phyloP scores from a whole-genome alignment of 2,113 vertebrate species.

The Vicugna pacos region DNA sequence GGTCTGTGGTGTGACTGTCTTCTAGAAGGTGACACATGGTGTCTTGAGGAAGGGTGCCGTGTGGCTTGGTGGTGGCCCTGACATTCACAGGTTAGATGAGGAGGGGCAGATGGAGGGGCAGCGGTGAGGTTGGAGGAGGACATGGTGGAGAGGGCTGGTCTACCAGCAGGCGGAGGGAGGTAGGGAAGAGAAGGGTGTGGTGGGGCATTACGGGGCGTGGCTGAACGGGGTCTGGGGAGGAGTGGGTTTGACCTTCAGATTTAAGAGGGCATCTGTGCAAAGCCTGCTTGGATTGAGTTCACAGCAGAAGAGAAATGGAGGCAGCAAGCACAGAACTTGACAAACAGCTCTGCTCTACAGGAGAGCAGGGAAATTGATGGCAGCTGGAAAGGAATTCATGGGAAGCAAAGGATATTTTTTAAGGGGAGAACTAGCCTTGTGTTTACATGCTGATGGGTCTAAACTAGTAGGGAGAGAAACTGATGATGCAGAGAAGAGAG shows the following conservation, averaged over 20 bases:
- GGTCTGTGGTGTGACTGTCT: background rate
- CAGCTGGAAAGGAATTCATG: background rate
- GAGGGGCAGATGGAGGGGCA: too few species aligned
- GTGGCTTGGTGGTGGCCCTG: background rate
- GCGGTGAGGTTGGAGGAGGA: background rate
- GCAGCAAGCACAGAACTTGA: fast-evolving
- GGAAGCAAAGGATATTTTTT: background rate
- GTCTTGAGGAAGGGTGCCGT: background rate
- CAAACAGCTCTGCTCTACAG: background rate
- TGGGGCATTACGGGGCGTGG: too few species aligned
- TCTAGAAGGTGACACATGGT: background rate
- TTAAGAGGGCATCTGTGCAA: background rate
- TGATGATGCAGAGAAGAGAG: background rate
- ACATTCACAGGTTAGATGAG: background rate
- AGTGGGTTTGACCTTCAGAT: background rate
- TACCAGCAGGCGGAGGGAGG: fast-evolving
- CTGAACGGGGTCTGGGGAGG: background rate
- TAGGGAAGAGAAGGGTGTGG: background rate
- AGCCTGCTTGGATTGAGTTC: background rate
- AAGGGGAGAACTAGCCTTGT: background rate
- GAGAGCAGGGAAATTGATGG: background rate
- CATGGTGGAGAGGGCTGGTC: fast-evolving
- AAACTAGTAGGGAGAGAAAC: background rate
- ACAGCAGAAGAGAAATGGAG: background rate
- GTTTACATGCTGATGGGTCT: background rate